Base-by-base conservation (phyloP, 2,113 vertebrate genomes). In the Rhinichthys klamathensis region DNA sequence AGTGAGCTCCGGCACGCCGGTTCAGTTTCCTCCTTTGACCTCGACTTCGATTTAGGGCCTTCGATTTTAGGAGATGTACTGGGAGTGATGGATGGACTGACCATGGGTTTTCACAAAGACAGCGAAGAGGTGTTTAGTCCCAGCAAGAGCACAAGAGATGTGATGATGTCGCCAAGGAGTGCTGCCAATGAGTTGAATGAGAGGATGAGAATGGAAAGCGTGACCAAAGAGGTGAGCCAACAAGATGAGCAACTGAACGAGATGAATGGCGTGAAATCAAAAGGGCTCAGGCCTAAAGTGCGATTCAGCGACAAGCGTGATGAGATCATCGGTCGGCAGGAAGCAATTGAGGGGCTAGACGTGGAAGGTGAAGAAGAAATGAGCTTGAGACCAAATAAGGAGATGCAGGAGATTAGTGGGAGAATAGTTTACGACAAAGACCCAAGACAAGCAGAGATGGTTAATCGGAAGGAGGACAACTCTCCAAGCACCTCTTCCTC, bases 1-100 rank as follows among this genome's bases (percentile, higher is more conserved):
- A 79, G 56, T 80, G 87, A 93, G 30, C 91, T 93, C 2, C 91
- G 90, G 65, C 89, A 93, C 60, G 91, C 92, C 0, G 95, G 92
- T 51, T 94, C 92, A 0, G 88, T 94, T 80, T 93, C 93, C 16
- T 95, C 94, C 3, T 86, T 95, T 72, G 96, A 96, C 86, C 94
- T 97, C 88, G 96, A 97, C 77, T 89, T 97, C 82, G 96, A 97
- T 69, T 89, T 97, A 82, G 96, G 95, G 21, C 93, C 93, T 0
- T 94, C 93, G 2, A 94, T 94, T 88, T 88, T 97, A 82, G 93
- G 94, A 79, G 95, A 95, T 6, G 93, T 97, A 67, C 90, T 97
- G 4, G 95, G 96, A 2, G 95, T 97, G 78, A 95, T 94, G 93
- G 93, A 95, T 44, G 91, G 94, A 81, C 83, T 95, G 85, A 91